Percentiles rank a stretch among this genome's conserved stretches.
Evolutionary conservation across 2,113 vertebrate species (phyloP).

Genomic region (Climacteris rufus): DNA sequence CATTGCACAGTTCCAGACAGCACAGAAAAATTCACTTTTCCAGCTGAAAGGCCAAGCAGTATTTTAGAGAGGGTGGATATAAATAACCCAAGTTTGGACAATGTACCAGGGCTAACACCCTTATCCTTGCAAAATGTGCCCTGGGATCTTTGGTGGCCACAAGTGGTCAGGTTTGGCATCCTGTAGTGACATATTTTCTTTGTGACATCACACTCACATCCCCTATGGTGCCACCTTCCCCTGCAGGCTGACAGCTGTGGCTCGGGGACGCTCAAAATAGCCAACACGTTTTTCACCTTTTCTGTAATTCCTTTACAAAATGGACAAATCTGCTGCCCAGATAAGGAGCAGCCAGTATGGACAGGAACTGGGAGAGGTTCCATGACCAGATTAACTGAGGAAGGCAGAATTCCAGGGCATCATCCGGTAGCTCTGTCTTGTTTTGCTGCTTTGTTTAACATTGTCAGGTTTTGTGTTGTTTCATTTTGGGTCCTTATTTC

Average conservation of each 20-base stretch:
- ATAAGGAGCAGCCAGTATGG: background rate
- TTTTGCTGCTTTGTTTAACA: background rate
- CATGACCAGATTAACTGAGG: background rate
- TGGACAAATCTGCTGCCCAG: background rate
- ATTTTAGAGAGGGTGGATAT: conserved; percentile 13
- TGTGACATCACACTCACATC: background rate
- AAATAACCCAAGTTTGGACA: conserved; percentile 27
- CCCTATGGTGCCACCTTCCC: background rate
- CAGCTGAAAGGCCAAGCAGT: background rate
- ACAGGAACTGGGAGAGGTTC: background rate
- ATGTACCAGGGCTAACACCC: background rate
- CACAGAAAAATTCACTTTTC: conserved; percentile 27
- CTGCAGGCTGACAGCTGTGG: background rate
- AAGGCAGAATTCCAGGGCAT: background rate
- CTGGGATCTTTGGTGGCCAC: background rate
- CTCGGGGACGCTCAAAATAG: background rate
- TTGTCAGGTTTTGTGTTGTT: background rate
- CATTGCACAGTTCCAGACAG: background rate
- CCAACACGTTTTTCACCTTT: background rate
- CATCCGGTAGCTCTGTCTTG: background rate
- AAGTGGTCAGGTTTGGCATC: conserved; percentile 21
- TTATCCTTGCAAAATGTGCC: background rate
- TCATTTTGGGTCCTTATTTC: background rate
- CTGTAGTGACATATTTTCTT: background rate
- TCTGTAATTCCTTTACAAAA: background rate